Conservation (phyloP, 2,797 vertebrate species). For the Ptychadena robeensis region DNA sequence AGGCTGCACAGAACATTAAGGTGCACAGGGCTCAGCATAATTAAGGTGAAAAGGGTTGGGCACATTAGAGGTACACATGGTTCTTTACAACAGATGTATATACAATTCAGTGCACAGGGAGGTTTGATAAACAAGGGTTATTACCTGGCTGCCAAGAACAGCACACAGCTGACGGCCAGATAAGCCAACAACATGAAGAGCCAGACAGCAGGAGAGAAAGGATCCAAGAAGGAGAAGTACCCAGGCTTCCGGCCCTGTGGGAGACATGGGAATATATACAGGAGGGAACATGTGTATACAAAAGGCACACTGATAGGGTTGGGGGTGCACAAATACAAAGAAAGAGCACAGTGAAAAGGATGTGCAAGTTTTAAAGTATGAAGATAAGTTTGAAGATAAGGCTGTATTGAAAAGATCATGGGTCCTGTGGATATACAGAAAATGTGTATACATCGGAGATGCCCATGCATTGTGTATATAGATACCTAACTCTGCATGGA, state of each 20-base stretch:
- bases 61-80: slow-evolving; percentile 26
- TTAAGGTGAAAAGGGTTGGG: not conserved
- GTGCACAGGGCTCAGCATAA: not conserved
- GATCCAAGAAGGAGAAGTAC: slow-evolving; percentile 96
- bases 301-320: slow-evolving; percentile 36
- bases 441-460: not conserved
- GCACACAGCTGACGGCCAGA: slow-evolving; percentile 90
- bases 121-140: slow-evolving; percentile 28
- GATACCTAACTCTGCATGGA: no score
- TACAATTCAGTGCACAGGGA: not conserved
- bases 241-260: slow-evolving; percentile 90
- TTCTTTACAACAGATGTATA: slow-evolving; percentile 9
- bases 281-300: slow-evolving; percentile 52
- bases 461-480: no score
- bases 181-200: slow-evolving; percentile 96
- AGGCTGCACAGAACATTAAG: not conserved
- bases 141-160: slow-evolving; percentile 93
- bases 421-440: not conserved
- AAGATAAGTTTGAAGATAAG: not conserved
- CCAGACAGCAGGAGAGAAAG: slow-evolving; percentile 93
- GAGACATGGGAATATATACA: slow-evolving; percentile 49
- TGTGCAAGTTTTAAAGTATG: not conserved
- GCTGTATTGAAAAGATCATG: not conserved
- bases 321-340: slow-evolving; percentile 39
- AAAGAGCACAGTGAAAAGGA: not conserved